Conservation (phyloP, 2,888 invertebrate genomes). For the Sympetrum striolatum region DNA sequence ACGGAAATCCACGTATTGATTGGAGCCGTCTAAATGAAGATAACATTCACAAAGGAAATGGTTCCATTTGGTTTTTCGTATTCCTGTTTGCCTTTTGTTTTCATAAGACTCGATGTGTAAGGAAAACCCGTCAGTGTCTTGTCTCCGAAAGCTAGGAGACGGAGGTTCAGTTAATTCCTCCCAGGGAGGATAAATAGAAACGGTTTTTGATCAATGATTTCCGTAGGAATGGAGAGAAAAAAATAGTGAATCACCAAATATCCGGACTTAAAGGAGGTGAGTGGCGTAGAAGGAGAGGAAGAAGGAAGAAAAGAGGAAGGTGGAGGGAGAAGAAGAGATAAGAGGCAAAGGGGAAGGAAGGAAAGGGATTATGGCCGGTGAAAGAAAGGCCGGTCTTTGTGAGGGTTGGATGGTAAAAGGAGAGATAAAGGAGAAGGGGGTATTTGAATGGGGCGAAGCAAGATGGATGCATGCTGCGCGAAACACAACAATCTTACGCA, state of each 20-base stretch:
- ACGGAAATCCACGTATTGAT: no score
- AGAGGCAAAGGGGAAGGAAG: neutral
- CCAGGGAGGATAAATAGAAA: neutral
- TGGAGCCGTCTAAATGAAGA: no score
- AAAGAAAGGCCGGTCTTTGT: neutral
- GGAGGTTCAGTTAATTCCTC: neutral
- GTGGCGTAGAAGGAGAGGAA: neutral
- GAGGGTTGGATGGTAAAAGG: neutral
- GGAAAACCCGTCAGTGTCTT: no score
- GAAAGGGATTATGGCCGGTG: neutral
- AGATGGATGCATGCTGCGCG: no score
- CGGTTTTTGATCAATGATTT: no score
- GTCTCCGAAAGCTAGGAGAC: no score
- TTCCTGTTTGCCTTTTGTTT: no score
- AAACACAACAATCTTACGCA: neutral
- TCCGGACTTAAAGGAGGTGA: neutral
- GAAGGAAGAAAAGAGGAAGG: neutral
- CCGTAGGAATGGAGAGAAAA: neutral
- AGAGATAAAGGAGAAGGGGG: neutral
- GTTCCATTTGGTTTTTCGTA: no score
- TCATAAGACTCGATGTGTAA: no score
- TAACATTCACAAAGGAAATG: no score
- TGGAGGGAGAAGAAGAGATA: neutral
- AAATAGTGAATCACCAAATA: neutral
- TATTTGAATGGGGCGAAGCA: neutral